Evolutionary conservation across 2,113 vertebrate genomes (phyloP).

Genomic region (Heterotis niloticus): DNA sequence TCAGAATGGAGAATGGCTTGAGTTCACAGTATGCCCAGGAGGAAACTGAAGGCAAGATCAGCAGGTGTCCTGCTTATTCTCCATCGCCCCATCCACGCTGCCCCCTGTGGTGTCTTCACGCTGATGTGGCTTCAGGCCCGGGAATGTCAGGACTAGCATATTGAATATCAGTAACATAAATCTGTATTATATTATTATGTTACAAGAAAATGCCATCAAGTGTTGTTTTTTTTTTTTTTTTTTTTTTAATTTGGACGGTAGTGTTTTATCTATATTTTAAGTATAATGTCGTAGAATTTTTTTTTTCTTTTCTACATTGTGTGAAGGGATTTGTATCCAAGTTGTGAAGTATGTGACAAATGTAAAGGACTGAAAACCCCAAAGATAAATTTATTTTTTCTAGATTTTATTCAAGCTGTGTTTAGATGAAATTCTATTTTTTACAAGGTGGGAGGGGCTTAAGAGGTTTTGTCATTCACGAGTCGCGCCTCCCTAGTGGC

Average conservation of each 20-base stretch:
- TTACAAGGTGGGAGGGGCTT: not conserved
- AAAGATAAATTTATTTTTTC: not conserved
- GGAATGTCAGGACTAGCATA: not conserved
- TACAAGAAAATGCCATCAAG: not conserved
- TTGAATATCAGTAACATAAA: not conserved
- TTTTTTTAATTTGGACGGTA: not conserved
- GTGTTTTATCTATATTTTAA: not conserved
- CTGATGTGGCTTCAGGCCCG: not conserved
- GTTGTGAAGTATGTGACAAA: conserved; percentile 21
- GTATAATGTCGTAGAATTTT: too few species aligned
- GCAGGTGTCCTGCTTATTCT: not conserved
- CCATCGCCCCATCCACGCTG: not conserved
- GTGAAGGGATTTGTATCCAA: conserved; percentile 26
- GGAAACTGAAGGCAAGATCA: conserved; percentile 35
- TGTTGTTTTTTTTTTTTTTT: not conserved
- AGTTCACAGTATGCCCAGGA: conserved; percentile 36
- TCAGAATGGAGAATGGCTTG: conserved; percentile 45
- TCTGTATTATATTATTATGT: not conserved
- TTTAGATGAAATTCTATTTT: not conserved
- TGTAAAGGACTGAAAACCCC: not conserved
- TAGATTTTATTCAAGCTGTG: not conserved
- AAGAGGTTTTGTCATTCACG: not conserved
- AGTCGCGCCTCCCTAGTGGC: not conserved
- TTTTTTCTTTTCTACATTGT: conserved; percentile 16
- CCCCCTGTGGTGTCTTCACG: not conserved